A percentile compares a stretch with the other conserved stretches of the same genome.
Conservation (phyloP, 2,113 vertebrate genomes). For the Protobothrops mucrosquamatus region DNA sequence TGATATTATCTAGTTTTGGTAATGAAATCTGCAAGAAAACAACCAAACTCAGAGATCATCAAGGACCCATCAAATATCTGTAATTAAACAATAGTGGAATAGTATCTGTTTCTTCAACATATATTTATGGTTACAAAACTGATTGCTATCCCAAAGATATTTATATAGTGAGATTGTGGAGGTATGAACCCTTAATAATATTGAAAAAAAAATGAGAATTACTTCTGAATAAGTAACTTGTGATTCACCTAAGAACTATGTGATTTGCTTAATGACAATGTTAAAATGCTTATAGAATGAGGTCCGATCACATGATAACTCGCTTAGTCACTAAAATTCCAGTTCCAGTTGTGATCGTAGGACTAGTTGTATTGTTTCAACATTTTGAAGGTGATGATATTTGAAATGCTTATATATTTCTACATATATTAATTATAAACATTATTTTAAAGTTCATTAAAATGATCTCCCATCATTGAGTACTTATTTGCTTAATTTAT, state of each 20-base stretch:
- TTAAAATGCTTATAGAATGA: neutral
- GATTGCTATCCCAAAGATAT: neutral
- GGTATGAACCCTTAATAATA: neutral
- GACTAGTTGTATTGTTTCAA: neutral
- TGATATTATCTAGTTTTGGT: neutral
- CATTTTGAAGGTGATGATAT: neutral
- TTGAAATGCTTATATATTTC: neutral
- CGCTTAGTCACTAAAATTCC: neutral
- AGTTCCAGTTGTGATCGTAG: neutral
- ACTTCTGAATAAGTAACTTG: neutral
- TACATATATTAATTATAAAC: neutral
- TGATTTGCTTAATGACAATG: neutral
- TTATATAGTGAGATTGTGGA: neutral
- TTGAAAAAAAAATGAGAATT: neutral
- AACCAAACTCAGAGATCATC: neutral
- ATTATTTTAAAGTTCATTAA: neutral
- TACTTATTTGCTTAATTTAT: neutral
- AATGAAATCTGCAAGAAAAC: neutral
- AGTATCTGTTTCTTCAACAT: neutral
- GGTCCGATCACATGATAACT: neutral
- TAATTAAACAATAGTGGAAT: neutral
- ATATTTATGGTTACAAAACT: neutral
- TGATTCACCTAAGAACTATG: neutral
- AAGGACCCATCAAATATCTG: neutral
- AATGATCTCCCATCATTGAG: neutral